Base-by-base conservation (phyloP, 2,797 vertebrate species). In the Enteromius trimaculatus region DNA sequence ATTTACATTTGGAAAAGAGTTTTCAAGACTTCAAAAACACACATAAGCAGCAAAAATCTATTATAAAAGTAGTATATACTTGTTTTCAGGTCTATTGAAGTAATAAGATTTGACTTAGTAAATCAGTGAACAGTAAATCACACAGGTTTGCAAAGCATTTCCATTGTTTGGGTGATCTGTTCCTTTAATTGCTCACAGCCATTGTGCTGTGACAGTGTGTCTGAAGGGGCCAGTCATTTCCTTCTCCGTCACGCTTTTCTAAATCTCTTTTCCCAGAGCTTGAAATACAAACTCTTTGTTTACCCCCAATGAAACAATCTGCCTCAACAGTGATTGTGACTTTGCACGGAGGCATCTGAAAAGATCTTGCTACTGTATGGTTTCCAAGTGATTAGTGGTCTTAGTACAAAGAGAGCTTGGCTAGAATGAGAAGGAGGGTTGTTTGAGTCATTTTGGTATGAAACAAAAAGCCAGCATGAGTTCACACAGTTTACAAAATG, bases 261-360 rank as follows among this genome's bases (percentile, higher is more conserved):
- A 55, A 76, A 82, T 53, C 71, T 51, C 29, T 55, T 82, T 74
- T 82, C 29, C 31, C 16, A 53, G n/a, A 55, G 58, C 71, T 82
- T 66, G 31, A 55, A 76, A 51, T 53, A 29, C 44, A 55, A 53
- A 68, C 53, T 11, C 65, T 82, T 76, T 82, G 72, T 68, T 55
- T 55, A 75, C 17, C 72, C 6, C 62, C 7, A 29, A 37, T 26
- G 23, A n/a, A 53, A 55, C 37, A 29, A 10, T 80, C 34, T 5
- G 0, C 47, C 11, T 53, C 72, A 76, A 76, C 47, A 76, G 58
- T 66, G 62, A 77, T 44, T 75, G 31, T 55, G 71, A 53, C 64
- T 82, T 76, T 76, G 31, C 74, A 77, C 58, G 37, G 13, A 77
- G 72, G 17, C 60, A 53, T 68, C 72, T 31, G 74, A 69, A 55